Conservation (phyloP, 1,140 invertebrate species). For the Philopotamus ludificatus region DNA sequence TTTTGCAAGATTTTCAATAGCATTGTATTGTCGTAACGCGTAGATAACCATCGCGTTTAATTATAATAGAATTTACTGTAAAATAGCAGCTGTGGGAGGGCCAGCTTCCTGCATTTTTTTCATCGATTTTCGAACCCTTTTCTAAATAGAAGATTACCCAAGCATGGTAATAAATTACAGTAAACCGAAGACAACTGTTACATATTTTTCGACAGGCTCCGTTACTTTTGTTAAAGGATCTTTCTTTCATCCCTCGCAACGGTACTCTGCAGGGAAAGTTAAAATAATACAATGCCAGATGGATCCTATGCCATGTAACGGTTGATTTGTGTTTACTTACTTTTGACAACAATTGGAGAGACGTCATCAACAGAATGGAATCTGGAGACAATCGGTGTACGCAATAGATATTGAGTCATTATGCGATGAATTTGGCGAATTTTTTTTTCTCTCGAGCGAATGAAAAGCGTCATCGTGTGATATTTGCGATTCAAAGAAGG, state of each 20-base stretch:
- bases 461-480: slow-evolving; percentile 1
- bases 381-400: not conserved
- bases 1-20: not conserved
- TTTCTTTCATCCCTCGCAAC: not conserved
- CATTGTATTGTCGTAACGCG: too few species aligned
- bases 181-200: slow-evolving; percentile 7
- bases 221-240: not conserved
- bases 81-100: not conserved
- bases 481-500: slow-evolving; percentile 26
- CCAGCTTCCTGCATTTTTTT: slow-evolving; percentile 29
- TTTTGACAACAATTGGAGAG: too few species aligned
- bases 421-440: not conserved
- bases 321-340: not conserved
- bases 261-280: not conserved
- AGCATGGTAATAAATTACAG: slow-evolving; percentile 28
- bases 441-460: not conserved
- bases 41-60: too few species aligned
- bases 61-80: too few species aligned
- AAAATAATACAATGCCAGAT: slow-evolving; percentile 4
- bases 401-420: not conserved
- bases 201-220: not conserved
- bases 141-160: slow-evolving; percentile 28
- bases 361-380: too few species aligned
- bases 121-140: slow-evolving; percentile 30
- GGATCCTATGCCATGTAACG: not conserved